Percentiles rank a stretch among this genome's conserved stretches.
Conservation (phyloP, 2,113 vertebrate genomes). For the Labeo catla region DNA sequence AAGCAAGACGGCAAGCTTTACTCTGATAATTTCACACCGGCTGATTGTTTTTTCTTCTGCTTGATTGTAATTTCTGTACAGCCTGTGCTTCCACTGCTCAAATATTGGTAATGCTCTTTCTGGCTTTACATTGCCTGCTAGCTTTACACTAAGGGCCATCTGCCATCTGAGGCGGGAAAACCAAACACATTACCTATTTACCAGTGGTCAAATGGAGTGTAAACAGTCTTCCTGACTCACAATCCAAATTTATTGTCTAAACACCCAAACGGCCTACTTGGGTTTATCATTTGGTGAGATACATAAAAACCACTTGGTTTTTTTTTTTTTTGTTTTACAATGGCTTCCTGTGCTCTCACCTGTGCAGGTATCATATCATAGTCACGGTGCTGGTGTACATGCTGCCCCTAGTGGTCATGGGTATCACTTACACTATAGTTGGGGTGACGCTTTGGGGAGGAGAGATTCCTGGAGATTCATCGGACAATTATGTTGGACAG, state of each 20-base stretch:
- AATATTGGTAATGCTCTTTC: conserved; percentile 7
- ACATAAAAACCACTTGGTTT: not conserved
- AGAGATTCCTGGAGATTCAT: conserved; percentile 86
- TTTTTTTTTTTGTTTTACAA: not conserved
- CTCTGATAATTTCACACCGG: not conserved
- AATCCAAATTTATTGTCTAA: not conserved
- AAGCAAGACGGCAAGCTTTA: not conserved
- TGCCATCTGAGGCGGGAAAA: conserved; percentile 18
- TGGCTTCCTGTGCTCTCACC: conserved; percentile 35
- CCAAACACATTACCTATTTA: conserved; percentile 17
- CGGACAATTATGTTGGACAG: conserved; percentile 84
- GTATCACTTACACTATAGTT: conserved; percentile 84
- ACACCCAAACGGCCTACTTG: not conserved
- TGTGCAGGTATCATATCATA: conserved; percentile 82
- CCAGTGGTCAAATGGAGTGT: not conserved
- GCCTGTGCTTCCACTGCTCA: not conserved
- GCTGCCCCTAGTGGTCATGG: conserved; percentile 86
- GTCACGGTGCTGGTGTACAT: conserved; percentile 85
- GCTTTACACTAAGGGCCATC: conserved; percentile 15
- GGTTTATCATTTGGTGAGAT: not conserved
- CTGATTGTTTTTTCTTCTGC: not conserved
- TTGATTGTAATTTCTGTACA: conserved; percentile 7
- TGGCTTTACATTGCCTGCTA: not conserved
- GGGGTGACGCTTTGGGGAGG: conserved; percentile 87
- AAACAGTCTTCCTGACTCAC: not conserved